Conservation (phyloP, 2,113 vertebrate genomes). For the Ia io region DNA sequence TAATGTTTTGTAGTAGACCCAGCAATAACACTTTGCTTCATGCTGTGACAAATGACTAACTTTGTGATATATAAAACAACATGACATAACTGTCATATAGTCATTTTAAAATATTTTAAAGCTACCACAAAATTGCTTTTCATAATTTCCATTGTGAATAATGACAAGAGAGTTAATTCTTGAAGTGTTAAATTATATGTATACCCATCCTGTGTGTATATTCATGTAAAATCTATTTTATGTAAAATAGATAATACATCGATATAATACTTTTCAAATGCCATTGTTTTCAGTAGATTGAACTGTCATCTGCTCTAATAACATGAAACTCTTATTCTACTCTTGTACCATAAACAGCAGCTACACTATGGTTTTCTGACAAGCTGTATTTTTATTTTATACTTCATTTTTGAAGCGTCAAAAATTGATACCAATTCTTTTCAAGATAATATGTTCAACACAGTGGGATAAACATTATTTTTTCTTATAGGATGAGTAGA, state of each 20-base stretch:
- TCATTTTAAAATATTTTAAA: slow-evolving; percentile 57
- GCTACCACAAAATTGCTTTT: slow-evolving; percentile 56
- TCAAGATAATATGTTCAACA: slow-evolving; percentile 40
- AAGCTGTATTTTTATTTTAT: slow-evolving; percentile 63
- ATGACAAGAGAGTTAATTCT: slow-evolving; percentile 55
- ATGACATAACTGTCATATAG: slow-evolving; percentile 41
- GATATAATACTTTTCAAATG: slow-evolving; percentile 34
- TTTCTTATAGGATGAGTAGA: not conserved
- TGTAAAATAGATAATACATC: slow-evolving; percentile 59
- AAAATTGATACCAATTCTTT: slow-evolving; percentile 58
- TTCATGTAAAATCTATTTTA: slow-evolving; percentile 46
- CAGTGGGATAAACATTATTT: not conserved
- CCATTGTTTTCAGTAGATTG: slow-evolving; percentile 63
- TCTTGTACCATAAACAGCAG: slow-evolving; percentile 31
- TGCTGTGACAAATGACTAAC: slow-evolving; percentile 52
- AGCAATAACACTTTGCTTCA: not conserved
- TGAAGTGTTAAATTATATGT: slow-evolving; percentile 67
- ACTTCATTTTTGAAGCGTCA: slow-evolving; percentile 52
- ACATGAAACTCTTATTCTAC: slow-evolving; percentile 28
- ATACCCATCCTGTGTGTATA: slow-evolving; percentile 19
- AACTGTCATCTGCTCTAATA: slow-evolving; percentile 64
- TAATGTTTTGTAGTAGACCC: slow-evolving; percentile 15
- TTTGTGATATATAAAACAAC: slow-evolving; percentile 44
- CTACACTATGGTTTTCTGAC: slow-evolving; percentile 58
- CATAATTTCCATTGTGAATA: slow-evolving; percentile 61